Percentiles rank a stretch among this genome's conserved stretches.
phyloP scores from a whole-genome alignment of 23 tunicate species.

The Phallusia fumigata region DNA sequence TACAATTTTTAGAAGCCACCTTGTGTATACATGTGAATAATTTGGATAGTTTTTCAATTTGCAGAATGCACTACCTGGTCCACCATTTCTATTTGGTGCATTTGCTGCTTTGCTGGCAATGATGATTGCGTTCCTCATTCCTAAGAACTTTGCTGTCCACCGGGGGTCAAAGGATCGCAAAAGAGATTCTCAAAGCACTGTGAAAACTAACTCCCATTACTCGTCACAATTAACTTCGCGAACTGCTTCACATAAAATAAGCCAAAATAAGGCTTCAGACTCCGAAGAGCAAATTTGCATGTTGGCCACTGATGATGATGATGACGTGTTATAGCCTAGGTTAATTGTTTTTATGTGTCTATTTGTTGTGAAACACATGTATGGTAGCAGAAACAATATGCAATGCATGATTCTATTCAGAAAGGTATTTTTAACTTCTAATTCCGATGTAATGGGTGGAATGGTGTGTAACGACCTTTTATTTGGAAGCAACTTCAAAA shows the following conservation, averaged over 20 bases:
- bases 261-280: slow-evolving; percentile 37
- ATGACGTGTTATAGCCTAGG: slow-evolving; percentile 1
- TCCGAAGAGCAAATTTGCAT: slow-evolving; percentile 59
- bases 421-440: too few relatives aligned
- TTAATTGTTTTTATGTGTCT: slow-evolving; percentile 2
- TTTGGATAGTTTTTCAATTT: slow-evolving; percentile 12
- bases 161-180: slow-evolving; percentile 26
- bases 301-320: slow-evolving; percentile 6
- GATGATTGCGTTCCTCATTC: slow-evolving; percentile 74
- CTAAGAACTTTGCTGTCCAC: slow-evolving; percentile 36
- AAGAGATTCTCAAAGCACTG: slow-evolving; percentile 31
- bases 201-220: not conserved
- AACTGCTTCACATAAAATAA: slow-evolving; percentile 16
- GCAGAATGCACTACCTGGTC: slow-evolving; percentile 87
- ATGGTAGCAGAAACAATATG: too few relatives aligned
- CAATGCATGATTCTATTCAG: too few relatives aligned
- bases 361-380: too few relatives aligned
- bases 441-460: too few relatives aligned
- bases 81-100: slow-evolving; percentile 94
- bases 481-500: too few relatives aligned
- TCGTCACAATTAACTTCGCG: not conserved
- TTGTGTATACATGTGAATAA: not conserved
- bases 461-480: too few relatives aligned
- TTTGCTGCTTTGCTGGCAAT: slow-evolving; percentile 76
- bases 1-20: too few relatives aligned